Conservation (phyloP, 2,113 vertebrate genomes). For the Erpornis zantholeuca region DNA sequence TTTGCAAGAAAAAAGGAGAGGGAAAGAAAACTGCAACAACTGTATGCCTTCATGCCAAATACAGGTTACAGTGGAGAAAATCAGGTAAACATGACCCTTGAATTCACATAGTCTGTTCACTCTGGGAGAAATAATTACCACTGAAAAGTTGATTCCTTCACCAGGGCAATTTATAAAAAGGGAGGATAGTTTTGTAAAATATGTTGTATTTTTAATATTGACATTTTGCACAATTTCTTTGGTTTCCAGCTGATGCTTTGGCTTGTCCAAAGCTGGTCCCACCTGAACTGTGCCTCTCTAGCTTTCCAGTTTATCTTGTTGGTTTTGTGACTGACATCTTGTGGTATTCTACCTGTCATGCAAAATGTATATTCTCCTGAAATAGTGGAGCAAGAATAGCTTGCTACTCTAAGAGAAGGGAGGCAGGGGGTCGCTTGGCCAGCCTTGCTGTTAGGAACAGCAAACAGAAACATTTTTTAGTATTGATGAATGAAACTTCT, state of each 20-base stretch:
- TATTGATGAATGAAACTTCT: not conserved
- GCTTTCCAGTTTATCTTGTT: not conserved
- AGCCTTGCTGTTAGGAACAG: not conserved
- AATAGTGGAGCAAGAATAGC: not conserved
- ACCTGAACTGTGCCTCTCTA: not conserved
- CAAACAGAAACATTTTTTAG: not conserved
- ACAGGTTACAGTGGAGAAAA: not conserved
- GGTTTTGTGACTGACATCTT: slow-evolving; percentile 6
- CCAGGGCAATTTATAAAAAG: not conserved
- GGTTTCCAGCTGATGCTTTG: not conserved
- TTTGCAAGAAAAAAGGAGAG: not conserved
- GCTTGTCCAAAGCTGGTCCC: not conserved
- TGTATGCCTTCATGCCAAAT: not conserved
- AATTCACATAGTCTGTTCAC: not conserved
- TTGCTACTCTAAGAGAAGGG: not conserved
- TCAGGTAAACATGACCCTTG: not conserved
- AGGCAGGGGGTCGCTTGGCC: not conserved
- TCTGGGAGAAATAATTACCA: not conserved
- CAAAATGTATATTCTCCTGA: not conserved
- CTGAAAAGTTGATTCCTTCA: not conserved
- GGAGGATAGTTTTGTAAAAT: not conserved
- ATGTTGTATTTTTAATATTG: not conserved
- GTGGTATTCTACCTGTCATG: not conserved
- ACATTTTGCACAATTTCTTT: not conserved
- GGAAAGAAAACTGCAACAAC: not conserved